Conservation (phyloP, 1,140 invertebrate genomes). For the Ceratitis capitata region DNA sequence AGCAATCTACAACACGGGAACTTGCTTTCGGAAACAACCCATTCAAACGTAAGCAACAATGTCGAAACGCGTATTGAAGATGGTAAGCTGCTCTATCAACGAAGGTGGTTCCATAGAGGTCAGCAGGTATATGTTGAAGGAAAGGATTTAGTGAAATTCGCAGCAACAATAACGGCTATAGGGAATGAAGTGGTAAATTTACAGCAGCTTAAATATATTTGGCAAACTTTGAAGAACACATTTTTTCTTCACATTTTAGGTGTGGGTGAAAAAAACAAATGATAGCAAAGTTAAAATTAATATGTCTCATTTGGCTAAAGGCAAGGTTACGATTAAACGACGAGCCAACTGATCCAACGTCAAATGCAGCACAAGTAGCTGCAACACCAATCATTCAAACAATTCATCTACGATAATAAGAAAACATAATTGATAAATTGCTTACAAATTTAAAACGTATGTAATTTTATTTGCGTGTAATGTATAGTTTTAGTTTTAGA, state of each 20-base stretch:
- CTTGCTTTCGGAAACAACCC: constrained; percentile 52
- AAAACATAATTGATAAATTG: background rate
- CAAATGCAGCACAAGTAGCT: background rate
- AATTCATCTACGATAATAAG: background rate
- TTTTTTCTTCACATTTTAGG: constrained; percentile 67
- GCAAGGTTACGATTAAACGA: constrained; percentile 88
- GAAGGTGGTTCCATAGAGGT: constrained; percentile 93
- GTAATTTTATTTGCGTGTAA: constrained; percentile 30
- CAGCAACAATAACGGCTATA: constrained; percentile 88
- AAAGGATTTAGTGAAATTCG: constrained; percentile 82
- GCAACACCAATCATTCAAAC: background rate
- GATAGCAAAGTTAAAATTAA: constrained; percentile 88
- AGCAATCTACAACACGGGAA: constrained; percentile 47
- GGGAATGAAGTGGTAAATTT: constrained; percentile 84
- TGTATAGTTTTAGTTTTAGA: constrained; percentile 29
- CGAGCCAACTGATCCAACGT: constrained; percentile 71
- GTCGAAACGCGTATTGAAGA: constrained; percentile 90
- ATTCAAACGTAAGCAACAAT: constrained; percentile 67
- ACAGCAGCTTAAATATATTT: background rate
- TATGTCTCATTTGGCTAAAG: constrained; percentile 83
- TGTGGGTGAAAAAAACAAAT: constrained; percentile 88
- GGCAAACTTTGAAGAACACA: background rate
- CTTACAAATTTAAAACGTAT: constrained; percentile 27
- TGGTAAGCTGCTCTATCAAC: constrained; percentile 92
- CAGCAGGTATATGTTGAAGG: constrained; percentile 92